Base-by-base conservation (phyloP, 1,140 invertebrate genomes). In the Uloborus diversus region DNA sequence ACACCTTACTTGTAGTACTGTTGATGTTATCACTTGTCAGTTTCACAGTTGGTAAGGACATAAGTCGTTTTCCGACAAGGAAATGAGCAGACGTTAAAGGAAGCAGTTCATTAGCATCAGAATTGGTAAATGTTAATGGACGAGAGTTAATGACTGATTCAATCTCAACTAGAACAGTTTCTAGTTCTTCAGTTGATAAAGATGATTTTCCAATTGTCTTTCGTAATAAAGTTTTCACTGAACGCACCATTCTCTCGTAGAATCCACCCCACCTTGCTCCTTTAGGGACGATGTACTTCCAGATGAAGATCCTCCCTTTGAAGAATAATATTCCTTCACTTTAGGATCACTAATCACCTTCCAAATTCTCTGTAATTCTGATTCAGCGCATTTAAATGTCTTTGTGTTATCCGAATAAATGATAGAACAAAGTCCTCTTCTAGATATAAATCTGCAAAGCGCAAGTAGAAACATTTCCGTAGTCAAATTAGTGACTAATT, bases 341-440 rank as follows among this genome's bases (percentile, higher is more conserved):
- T 5, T 5, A 3, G 4, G 3, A 4, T 33, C 23, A 25, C 20
- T 33, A 4, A 65, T 9, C 33, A 14, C 37, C 37, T 65, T 65
- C 5, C 33, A 65, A 61, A 61, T 61, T 61, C 11, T 11, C 30
- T 32, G 25, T 13, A 70, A 28, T 42, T 83, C 81, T 25, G 82
- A 78, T 23, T 83, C 81, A 3, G 86, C 84, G n/a, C 83, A 85
- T 49, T 84, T 78, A 62, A 88, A 88, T 37, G 85, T 86, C 9
- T 83, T 86, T 0, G 85, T 86, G 61, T 85, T 85, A 62, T 88
- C 87, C 9, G 83, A 86, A 49, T 81, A 85, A 3, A 86, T 23
- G 25, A 82, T 53, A 9, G 49, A 49, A 30, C 82, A 83, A 3
- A 59, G 71, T 69, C 85, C 86, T 71, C 85, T 78, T 71, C 84